Conservation (phyloP, 2,113 vertebrate species). For the Eretmochelys imbricata region DNA sequence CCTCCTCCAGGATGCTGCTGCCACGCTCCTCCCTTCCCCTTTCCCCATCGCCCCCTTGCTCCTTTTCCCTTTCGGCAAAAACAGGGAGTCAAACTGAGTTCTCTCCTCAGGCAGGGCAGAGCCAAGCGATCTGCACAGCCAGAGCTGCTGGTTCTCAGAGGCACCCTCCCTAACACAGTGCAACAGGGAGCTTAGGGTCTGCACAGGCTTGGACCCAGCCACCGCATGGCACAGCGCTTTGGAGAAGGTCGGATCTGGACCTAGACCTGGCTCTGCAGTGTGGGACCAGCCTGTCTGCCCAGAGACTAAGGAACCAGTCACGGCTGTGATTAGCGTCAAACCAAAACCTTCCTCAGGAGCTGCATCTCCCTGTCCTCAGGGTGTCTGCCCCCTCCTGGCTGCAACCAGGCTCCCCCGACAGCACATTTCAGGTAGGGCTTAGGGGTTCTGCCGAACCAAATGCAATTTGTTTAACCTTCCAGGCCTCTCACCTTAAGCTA, state of each 20-base stretch:
- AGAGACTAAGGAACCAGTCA: not conserved
- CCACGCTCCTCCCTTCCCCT: not conserved
- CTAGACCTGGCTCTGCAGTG: not conserved
- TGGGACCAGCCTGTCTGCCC: not conserved
- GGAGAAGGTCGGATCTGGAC: not conserved
- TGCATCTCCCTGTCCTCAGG: not conserved
- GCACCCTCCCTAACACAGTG: not conserved
- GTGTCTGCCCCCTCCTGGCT: not conserved
- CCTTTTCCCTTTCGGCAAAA: not conserved
- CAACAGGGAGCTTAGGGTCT: not conserved
- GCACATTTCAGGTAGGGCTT: not conserved
- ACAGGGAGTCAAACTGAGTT: not conserved
- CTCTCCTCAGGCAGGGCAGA: not conserved
- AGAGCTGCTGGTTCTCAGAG: not conserved
- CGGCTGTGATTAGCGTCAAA: not conserved
- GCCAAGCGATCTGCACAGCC: not conserved
- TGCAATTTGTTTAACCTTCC: conserved; percentile 65
- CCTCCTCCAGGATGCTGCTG: not conserved
- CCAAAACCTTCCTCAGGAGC: not conserved
- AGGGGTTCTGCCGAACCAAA: not conserved
- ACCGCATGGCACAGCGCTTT: no score
- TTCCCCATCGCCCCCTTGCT: not conserved
- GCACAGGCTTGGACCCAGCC: not conserved
- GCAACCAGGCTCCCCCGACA: not conserved
- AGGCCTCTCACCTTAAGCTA: conserved; percentile 62